Evolutionary conservation across 2,113 vertebrate species (phyloP).

Genomic region (Plecturocebus donacophilus): DNA sequence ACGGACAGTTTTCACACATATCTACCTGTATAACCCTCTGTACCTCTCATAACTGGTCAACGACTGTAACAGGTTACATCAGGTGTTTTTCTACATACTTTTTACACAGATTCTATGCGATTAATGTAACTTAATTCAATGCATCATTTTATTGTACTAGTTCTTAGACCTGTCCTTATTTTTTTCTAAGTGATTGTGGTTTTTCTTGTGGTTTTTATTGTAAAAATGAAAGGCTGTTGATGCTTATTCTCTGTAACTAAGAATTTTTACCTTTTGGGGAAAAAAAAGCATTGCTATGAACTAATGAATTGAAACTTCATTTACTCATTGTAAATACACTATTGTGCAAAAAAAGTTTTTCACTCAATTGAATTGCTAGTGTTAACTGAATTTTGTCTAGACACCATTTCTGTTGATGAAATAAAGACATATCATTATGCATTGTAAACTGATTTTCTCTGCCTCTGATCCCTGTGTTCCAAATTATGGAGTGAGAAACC

Average conservation of each 20-base stretch:
- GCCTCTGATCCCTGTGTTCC: conserved; percentile 50
- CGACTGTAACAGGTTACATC: conserved; percentile 99
- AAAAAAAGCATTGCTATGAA: conserved; percentile 92
- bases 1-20: conserved; percentile 99
- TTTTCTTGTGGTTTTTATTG: conserved; percentile 99
- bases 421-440: conserved; percentile 99
- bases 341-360: conserved; percentile 95
- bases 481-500: rapidly evolving
- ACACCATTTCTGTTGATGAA: conserved; percentile 99
- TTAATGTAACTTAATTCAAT: conserved; percentile 99
- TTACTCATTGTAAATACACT: conserved; percentile 99
- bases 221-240: conserved; percentile 97
- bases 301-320: conserved; percentile 96
- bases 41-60: conserved; percentile 99
- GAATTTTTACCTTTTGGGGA: conserved; percentile 95
- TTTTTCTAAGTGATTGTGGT: conserved; percentile 95
- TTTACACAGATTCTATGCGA: conserved; percentile 99
- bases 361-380: conserved; percentile 99
- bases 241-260: conserved; percentile 98
- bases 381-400: conserved; percentile 99
- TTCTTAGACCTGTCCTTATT: conserved; percentile 94
- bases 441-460: conserved; percentile 83
- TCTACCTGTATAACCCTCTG: conserved; percentile 99
- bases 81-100: conserved; percentile 99
- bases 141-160: conserved; percentile 98